Conservation (phyloP, 1,140 invertebrate species). For the Drosophila burlai region DNA sequence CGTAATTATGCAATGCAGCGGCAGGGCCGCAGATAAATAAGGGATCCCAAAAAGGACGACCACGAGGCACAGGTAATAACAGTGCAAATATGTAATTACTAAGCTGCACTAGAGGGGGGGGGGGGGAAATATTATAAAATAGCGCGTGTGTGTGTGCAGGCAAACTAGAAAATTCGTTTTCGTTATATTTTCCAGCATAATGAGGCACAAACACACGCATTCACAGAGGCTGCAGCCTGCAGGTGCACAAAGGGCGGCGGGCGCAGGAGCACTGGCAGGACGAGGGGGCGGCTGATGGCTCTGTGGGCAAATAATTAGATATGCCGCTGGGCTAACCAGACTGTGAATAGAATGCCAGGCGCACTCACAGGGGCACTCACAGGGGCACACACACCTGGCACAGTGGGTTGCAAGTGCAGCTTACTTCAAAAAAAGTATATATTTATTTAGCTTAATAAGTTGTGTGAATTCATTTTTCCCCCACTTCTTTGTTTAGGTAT, state of each 20-base stretch:
- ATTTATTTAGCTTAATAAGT: background rate
- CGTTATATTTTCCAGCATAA: conserved; percentile 52
- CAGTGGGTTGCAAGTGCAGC: background rate
- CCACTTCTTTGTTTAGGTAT: background rate
- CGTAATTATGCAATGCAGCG: conserved; percentile 51
- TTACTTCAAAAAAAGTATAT: too few species aligned
- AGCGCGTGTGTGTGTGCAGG: conserved; percentile 7
- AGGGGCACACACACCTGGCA: conserved; percentile 3
- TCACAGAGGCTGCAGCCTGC: background rate
- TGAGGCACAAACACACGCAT: conserved; percentile 14
- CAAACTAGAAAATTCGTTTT: conserved; percentile 50
- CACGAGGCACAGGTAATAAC: conserved; percentile 37
- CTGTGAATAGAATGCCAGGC: conserved; percentile 52
- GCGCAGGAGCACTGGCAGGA: background rate
- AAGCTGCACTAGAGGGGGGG: background rate
- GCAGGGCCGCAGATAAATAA: conserved; percentile 26
- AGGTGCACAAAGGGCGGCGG: background rate
- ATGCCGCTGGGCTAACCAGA: conserved; percentile 61
- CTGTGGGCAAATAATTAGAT: conserved; percentile 61
- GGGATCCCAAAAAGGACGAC: conserved; percentile 13
- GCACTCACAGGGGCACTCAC: conserved; percentile 8
- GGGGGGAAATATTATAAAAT: conserved; percentile 6
- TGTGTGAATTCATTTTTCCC: background rate
- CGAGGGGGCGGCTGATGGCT: conserved; percentile 32
- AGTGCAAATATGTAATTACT: conserved; percentile 55